Evolutionary conservation across 2,888 invertebrate genomes (phyloP).

Genomic region (Fragum fragum): DNA sequence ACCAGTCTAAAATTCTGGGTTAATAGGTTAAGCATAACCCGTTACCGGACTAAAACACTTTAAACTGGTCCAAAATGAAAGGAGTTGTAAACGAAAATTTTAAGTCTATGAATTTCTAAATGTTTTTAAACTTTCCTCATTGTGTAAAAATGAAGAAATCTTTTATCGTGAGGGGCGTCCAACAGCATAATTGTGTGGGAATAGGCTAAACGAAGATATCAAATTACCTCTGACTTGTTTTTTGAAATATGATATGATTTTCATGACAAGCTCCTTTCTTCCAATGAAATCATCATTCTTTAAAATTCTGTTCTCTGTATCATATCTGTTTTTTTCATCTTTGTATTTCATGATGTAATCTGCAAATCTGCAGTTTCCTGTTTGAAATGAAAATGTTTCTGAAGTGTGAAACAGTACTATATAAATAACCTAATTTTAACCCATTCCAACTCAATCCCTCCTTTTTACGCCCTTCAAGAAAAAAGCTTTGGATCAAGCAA

Average conservation of each 20-base stretch:
- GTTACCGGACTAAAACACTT: too few species aligned
- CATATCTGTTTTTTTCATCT: constrained; percentile 16
- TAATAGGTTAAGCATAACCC: too few species aligned
- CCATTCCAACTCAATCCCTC: too few species aligned
- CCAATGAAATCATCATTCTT: constrained; percentile 36
- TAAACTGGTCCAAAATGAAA: too few species aligned
- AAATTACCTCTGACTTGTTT: background rate
- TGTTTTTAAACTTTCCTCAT: background rate
- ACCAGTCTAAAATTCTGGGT: too few species aligned
- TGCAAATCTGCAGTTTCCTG: constrained; percentile 24
- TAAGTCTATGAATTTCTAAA: too few species aligned
- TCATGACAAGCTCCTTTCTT: constrained; percentile 15
- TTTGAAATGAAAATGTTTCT: background rate
- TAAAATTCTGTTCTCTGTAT: constrained; percentile 9
- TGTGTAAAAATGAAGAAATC: background rate
- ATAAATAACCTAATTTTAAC: too few species aligned
- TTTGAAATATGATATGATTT: constrained; percentile 21
- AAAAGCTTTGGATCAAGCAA: too few species aligned
- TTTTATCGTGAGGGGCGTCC: background rate
- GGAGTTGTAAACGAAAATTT: background rate
- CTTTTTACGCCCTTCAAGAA: too few species aligned
- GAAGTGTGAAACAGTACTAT: too few species aligned
- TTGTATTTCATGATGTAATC: constrained; percentile 23
- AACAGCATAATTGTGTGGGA: background rate
- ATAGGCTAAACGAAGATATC: background rate